Evolutionary conservation across 2,888 invertebrate species (phyloP).

Genomic region (Glaucopsyche alexis): DNA sequence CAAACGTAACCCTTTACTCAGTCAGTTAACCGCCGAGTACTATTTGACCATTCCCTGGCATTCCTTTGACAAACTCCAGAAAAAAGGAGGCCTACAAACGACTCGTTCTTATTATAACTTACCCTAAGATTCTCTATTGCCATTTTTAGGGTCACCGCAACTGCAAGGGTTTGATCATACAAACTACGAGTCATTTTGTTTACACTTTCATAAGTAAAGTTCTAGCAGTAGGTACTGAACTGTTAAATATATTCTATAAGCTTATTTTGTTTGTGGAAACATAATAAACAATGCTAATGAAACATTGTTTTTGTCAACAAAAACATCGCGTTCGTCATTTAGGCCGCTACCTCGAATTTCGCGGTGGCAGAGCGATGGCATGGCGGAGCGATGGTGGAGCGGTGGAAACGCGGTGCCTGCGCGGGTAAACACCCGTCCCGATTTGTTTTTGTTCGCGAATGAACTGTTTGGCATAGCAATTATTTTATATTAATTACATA

Average conservation of each 20-base stretch:
- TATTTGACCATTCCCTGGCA: not conserved
- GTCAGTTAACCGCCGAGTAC: not conserved
- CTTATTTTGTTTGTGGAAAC: not conserved
- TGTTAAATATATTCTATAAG: no score
- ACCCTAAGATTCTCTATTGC: not conserved
- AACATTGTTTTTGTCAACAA: constrained; percentile 17
- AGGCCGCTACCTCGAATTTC: no score
- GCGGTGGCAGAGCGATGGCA: no score
- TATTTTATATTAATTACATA: no score
- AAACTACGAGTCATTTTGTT: not conserved
- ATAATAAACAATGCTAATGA: not conserved
- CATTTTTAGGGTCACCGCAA: not conserved
- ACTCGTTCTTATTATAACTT: not conserved
- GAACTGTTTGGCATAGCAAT: no score
- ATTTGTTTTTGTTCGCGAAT: no score
- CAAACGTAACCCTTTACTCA: constrained; percentile 1
- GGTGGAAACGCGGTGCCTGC: no score
- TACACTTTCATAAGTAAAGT: no score
- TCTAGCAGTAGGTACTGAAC: no score
- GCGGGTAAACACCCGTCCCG: no score
- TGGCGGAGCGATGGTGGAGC: no score
- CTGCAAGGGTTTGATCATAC: not conserved
- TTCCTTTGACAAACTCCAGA: not conserved
- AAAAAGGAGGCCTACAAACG: not conserved
- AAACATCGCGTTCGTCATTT: not conserved